Conservation (phyloP, 1,140 invertebrate genomes). For the Solenopsis invicta region DNA sequence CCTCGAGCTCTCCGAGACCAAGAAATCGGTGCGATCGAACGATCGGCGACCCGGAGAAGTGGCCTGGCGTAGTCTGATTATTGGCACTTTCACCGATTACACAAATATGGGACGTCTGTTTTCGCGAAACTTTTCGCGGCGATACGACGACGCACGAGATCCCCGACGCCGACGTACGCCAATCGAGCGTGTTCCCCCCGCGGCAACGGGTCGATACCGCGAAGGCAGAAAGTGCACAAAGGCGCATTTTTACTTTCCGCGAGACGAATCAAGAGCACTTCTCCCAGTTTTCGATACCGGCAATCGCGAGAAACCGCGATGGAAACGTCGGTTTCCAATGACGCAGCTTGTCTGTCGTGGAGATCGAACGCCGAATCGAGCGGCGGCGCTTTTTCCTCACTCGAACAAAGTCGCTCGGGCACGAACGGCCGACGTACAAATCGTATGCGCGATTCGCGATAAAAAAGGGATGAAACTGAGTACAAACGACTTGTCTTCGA, state of each 20-base stretch:
- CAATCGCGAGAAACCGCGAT: conserved; percentile 42
- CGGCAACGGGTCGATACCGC: background rate
- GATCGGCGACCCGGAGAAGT: conserved; percentile 20
- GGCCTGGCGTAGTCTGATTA: conserved; percentile 40
- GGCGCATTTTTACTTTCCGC: background rate
- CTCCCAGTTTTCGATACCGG: background rate
- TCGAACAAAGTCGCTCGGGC: conserved; percentile 22
- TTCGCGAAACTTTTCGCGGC: conserved; percentile 19
- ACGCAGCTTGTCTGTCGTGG: conserved; percentile 44
- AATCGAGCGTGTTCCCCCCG: background rate
- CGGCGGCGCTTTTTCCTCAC: conserved; percentile 32
- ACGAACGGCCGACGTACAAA: background rate
- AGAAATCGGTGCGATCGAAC: conserved; percentile 28
- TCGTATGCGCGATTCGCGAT: background rate
- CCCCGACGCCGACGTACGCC: background rate
- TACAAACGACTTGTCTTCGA: background rate
- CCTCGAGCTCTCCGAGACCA: background rate
- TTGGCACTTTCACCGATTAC: conserved; percentile 69
- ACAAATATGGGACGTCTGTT: conserved; percentile 39
- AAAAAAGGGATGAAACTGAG: background rate
- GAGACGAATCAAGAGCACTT: conserved; percentile 13
- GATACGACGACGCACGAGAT: background rate
- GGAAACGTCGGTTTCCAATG: conserved; percentile 53
- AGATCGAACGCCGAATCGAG: background rate
- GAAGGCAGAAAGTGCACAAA: background rate